Percentiles rank a stretch among this genome's conserved stretches.
Evolutionary conservation across 2,113 vertebrate species (phyloP).

Genomic region (Paradisaea rubra): DNA sequence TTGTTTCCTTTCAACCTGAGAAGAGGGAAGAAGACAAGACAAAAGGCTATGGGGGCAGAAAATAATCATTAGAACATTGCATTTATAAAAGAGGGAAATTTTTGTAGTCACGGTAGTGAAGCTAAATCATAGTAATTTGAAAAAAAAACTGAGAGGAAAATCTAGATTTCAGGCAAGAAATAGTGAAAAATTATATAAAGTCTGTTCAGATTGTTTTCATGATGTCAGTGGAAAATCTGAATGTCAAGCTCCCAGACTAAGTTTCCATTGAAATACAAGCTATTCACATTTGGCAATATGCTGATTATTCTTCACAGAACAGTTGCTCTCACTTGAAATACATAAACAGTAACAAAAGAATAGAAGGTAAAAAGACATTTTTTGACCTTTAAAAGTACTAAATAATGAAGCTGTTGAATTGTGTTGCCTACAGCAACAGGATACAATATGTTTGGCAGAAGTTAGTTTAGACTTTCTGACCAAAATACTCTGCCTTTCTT

Average conservation of each 20-base stretch:
- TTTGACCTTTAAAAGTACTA: neutral
- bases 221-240: slow-evolving; percentile 49
- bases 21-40: neutral
- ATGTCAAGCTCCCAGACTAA: neutral
- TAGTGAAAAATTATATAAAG: neutral
- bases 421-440: slow-evolving; percentile 1
- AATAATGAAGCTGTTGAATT: slow-evolving; percentile 17
- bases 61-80: neutral
- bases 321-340: neutral
- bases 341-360: neutral
- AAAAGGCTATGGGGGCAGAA: neutral
- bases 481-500: neutral
- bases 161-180: neutral
- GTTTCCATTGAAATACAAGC: neutral
- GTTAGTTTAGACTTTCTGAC: slow-evolving; percentile 19
- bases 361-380: neutral
- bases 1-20: neutral
- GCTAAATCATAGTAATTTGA: neutral
- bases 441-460: neutral
- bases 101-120: neutral
- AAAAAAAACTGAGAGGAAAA: neutral
- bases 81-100: neutral
- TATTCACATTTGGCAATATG: slow-evolving; percentile 17
- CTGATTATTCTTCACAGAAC: neutral
- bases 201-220: neutral